Conservation (phyloP, 2,113 vertebrate species). For the Notarius quadriscutis region DNA sequence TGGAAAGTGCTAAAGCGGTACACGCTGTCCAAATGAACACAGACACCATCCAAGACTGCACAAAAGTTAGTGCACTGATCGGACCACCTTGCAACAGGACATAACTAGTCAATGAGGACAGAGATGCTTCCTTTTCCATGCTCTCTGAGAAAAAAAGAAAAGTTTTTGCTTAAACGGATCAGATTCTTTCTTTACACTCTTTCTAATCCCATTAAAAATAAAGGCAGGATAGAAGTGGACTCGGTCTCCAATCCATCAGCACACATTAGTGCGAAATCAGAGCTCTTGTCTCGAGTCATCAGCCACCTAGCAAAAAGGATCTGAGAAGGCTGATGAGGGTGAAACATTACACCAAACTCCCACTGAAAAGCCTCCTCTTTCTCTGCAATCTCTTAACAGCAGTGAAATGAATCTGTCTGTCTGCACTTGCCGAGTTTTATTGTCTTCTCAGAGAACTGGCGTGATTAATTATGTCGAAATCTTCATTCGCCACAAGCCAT, state of each 20-base stretch:
- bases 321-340: constrained; percentile 50
- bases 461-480: constrained; percentile 15
- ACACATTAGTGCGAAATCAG: constrained; percentile 70
- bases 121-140: neutral
- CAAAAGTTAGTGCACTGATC: constrained; percentile 58
- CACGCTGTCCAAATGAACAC: constrained; percentile 57
- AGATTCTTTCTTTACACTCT: constrained; percentile 66
- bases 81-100: constrained; percentile 63
- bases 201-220: constrained; percentile 75
- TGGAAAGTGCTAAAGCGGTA: constrained; percentile 58
- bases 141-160: neutral
- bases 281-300: constrained; percentile 70
- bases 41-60: constrained; percentile 65
- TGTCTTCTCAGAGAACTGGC: constrained; percentile 10
- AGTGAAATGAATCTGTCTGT: constrained; percentile 30
- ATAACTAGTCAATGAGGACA: constrained; percentile 7
- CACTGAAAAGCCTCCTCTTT: constrained; percentile 3
- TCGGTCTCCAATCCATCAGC: constrained; percentile 68
- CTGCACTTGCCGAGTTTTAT: constrained; percentile 11
- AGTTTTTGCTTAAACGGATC: constrained; percentile 49
- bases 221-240: constrained; percentile 64
- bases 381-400: constrained; percentile 8
- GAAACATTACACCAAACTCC: constrained; percentile 43
- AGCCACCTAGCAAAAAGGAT: constrained; percentile 59
- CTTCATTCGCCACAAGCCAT: neutral